Evolutionary conservation across 2,888 invertebrate species (phyloP).

Genomic region (Glyphotaelius pellucidus): DNA sequence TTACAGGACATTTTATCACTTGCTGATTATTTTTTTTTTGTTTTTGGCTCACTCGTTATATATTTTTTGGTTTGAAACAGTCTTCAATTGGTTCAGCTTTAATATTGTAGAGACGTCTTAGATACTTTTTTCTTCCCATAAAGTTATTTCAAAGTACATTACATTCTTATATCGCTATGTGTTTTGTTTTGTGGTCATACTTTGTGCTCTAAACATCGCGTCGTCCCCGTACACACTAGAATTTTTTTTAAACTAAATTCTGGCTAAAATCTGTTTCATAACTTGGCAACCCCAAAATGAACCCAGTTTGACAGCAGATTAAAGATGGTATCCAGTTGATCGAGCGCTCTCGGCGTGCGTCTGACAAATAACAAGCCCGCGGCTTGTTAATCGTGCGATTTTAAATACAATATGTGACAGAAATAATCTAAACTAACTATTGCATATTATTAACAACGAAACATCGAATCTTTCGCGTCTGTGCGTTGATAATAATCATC

Average conservation of each 20-base stretch:
- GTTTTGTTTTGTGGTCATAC: no score
- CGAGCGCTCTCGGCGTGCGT: constrained; percentile 46
- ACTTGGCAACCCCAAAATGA: neutral
- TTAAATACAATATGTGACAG: constrained; percentile 47
- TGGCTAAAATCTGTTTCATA: neutral
- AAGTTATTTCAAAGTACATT: no score
- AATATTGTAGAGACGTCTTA: no score
- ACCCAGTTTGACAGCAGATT: constrained; percentile 54
- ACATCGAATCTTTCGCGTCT: constrained; percentile 9
- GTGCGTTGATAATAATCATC: constrained; percentile 27
- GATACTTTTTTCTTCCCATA: no score
- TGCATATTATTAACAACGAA: neutral
- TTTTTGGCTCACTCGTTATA: no score
- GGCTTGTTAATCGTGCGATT: neutral
- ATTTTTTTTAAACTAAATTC: neutral
- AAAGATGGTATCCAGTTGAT: constrained; percentile 54
- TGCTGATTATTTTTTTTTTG: no score
- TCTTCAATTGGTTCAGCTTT: neutral
- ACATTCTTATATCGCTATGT: no score
- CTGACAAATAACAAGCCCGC: constrained; percentile 26
- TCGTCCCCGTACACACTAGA: neutral
- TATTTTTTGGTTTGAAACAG: no score
- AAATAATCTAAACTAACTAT: constrained; percentile 12
- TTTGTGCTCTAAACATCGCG: neutral
- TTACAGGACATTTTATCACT: no score